These are phyloP conservation scores for Amphiprion percula DNA, from an alignment of 2,113 vertebrate species.

Conservation along the genomic window DNA sequence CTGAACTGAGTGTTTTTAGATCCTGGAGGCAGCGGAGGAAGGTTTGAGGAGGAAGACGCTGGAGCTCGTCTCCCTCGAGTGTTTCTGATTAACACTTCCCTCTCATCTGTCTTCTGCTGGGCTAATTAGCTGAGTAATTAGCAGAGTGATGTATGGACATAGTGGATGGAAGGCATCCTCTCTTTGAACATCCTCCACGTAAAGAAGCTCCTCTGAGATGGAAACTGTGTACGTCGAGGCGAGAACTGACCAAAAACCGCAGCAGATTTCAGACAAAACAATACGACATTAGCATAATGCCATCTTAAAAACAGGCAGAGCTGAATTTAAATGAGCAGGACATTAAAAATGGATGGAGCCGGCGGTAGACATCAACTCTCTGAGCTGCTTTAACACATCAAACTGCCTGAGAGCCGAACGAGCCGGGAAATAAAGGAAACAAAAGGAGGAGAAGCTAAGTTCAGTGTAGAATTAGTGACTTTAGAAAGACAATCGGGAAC, in stretches of 20 bases:
- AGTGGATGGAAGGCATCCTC: background rate
- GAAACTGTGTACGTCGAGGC: background rate
- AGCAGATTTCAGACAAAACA: constrained; percentile 26
- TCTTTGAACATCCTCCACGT: background rate
- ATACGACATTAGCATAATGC: constrained; percentile 46
- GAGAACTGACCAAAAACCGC: background rate
- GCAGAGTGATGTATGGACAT: constrained; percentile 15
- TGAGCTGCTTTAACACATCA: constrained; percentile 18
- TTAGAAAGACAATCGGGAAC: too few relatives aligned
- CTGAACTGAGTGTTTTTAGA: background rate
- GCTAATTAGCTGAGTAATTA: constrained; percentile 38
- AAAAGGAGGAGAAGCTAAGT: too few relatives aligned
- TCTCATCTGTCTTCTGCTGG: constrained; percentile 9
- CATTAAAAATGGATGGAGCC: constrained; percentile 58
- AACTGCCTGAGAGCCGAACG: background rate
- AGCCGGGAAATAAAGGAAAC: background rate
- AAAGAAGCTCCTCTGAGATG: background rate
- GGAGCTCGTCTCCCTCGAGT: background rate
- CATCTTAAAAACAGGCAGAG: constrained; percentile 23
- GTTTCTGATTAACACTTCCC: constrained; percentile 14
- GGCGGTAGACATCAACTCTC: constrained; percentile 18
- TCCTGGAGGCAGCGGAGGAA: background rate
- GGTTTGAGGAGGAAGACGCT: background rate
- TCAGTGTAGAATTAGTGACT: too few relatives aligned
- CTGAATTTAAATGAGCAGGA: constrained; percentile 19